Conservation (phyloP, 2,797 vertebrate genomes). For the Babyrousa celebensis region DNA sequence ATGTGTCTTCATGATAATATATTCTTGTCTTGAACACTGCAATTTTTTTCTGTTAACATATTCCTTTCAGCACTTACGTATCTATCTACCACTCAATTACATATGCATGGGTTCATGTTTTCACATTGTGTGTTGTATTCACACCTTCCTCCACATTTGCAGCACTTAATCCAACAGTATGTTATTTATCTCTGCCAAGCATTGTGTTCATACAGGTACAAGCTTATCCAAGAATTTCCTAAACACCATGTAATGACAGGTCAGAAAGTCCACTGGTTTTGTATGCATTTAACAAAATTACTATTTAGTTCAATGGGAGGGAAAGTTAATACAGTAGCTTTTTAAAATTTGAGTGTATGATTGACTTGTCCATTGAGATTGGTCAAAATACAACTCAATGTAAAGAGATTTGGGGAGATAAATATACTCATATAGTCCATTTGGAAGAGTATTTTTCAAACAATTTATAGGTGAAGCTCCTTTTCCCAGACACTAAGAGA, state of each 20-base stretch:
- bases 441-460: not conserved
- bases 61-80: slow-evolving; percentile 57
- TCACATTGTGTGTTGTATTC: slow-evolving; percentile 59
- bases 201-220: not conserved
- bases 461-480: rapidly evolving
- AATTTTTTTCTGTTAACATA: not conserved
- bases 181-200: slow-evolving; percentile 64
- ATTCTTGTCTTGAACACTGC: slow-evolving; percentile 48
- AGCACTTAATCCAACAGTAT: slow-evolving; percentile 43
- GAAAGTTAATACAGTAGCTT: not conserved
- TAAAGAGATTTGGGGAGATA: not conserved
- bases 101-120: slow-evolving; percentile 61
- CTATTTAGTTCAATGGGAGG: not conserved
- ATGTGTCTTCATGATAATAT: not conserved
- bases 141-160: not conserved
- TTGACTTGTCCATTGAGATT: not conserved
- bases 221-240: not conserved
- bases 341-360: not conserved
- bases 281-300: not conserved
- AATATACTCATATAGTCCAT: not conserved
- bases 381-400: not conserved
- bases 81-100: not conserved
- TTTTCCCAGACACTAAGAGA: not conserved
- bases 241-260: not conserved
- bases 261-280: not conserved